Percentiles rank a stretch among this genome's conserved stretches.
Evolutionary conservation across 2,113 vertebrate genomes (phyloP).

Genomic region (Sebastes fasciatus): DNA sequence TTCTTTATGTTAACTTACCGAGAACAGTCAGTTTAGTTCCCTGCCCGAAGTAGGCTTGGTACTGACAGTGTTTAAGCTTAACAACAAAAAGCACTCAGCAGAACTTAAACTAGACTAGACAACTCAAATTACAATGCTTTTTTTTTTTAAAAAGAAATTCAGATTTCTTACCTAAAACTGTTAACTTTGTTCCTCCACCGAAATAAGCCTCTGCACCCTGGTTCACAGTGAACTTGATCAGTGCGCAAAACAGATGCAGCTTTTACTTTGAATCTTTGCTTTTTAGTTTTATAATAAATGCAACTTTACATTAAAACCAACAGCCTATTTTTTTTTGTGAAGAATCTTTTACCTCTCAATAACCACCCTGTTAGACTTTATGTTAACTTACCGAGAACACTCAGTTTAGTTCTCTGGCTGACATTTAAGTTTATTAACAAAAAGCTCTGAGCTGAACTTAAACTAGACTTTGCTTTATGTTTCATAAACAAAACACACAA

Average conservation of each 20-base stretch:
- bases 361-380: not conserved
- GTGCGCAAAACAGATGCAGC: not conserved
- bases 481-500: no score
- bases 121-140: no score
- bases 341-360: no score
- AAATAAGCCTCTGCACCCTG: not conserved
- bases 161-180: no score
- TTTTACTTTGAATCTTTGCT: not conserved
- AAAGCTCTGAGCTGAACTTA: not conserved
- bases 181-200: no score
- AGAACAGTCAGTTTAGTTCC: not conserved
- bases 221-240: constrained; percentile 5
- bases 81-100: not conserved
- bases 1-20: not conserved
- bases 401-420: not conserved
- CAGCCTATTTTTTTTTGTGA: not conserved
- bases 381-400: not conserved
- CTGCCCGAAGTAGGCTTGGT: not conserved
- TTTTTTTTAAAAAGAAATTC: no score
- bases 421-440: no score
- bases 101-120: no score
- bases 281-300: not conserved
- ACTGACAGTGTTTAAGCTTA: not conserved
- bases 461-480: no score
- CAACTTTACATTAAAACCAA: not conserved